These are phyloP conservation scores for Lasioglossum zephyrum DNA, from an alignment of 2,888 invertebrate species.

Conservation along the genomic window DNA sequence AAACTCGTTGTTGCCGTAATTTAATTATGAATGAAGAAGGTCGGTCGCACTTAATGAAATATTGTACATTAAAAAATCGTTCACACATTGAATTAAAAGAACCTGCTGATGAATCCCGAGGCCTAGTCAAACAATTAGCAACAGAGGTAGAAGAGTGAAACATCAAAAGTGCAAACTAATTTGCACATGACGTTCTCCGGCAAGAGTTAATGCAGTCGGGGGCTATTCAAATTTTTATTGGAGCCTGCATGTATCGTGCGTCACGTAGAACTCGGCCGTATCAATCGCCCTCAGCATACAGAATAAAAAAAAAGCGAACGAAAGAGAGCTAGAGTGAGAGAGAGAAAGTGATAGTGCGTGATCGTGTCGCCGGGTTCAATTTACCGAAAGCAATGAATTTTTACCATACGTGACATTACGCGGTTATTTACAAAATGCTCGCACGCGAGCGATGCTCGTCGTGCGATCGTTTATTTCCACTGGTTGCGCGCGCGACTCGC, in stretches of 20 bases:
- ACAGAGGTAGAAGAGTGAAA: background rate
- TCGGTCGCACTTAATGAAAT: too few relatives aligned
- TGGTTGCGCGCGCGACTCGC: slow-evolving; percentile 19
- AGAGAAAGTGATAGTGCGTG: background rate
- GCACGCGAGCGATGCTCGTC: slow-evolving; percentile 32
- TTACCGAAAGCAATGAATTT: slow-evolving; percentile 59
- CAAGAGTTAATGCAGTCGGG: slow-evolving; percentile 18
- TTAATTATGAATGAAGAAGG: background rate
- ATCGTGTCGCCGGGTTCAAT: slow-evolving; percentile 5
- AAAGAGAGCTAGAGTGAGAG: background rate
- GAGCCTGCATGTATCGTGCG: background rate
- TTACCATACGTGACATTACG: slow-evolving; percentile 49
- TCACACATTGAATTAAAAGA: too few relatives aligned
- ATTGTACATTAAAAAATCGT: too few relatives aligned
- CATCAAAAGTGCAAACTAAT: background rate
- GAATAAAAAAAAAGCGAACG: background rate
- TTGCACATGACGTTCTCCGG: background rate
- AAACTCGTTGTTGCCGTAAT: background rate
- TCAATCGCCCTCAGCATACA: slow-evolving; percentile 29
- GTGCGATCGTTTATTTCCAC: slow-evolving; percentile 22
- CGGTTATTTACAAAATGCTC: slow-evolving; percentile 54
- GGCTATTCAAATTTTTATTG: slow-evolving; percentile 12
- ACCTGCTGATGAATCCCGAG: fast-evolving
- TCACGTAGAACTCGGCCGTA: slow-evolving; percentile 11
- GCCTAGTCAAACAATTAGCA: background rate